Evolutionary conservation across 2,797 vertebrate genomes (phyloP).

Genomic region (Silurus lanzhouensis): DNA sequence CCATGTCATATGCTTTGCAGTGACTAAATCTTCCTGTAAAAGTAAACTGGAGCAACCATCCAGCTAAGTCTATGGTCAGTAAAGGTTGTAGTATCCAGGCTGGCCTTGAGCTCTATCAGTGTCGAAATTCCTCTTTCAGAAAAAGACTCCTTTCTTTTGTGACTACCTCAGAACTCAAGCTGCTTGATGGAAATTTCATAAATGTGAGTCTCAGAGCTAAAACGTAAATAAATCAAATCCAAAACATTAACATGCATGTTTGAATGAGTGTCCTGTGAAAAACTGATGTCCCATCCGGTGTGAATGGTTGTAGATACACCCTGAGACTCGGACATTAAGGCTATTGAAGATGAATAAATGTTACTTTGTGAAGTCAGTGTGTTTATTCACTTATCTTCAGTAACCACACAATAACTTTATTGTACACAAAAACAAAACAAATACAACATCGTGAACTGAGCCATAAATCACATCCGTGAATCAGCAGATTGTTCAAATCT

Average conservation of each 20-base stretch:
- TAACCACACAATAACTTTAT: neutral
- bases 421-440: neutral
- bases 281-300: neutral
- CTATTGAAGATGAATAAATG: neutral
- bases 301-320: neutral
- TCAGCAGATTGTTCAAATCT: neutral
- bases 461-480: neutral
- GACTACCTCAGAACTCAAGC: conserved; percentile 13
- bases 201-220: neutral
- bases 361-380: neutral
- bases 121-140: conserved; percentile 6
- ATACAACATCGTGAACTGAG: neutral
- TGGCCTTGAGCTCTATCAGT: conserved; percentile 23
- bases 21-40: conserved; percentile 58
- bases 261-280: neutral
- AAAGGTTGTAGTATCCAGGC: conserved; percentile 54
- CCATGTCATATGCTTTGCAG: conserved; percentile 6
- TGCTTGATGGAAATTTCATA: conserved; percentile 2
- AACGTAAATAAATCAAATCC: neutral
- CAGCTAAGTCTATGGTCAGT: conserved; percentile 7
- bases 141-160: conserved; percentile 40
- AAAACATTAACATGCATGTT: neutral
- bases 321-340: neutral
- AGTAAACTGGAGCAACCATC: conserved; percentile 35
- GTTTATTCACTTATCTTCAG: neutral